Evolutionary conservation across 2,888 invertebrate genomes (phyloP), one percentile per base, ranked within the genome.

Genomic region (Drosophila vallismaia): DNA sequence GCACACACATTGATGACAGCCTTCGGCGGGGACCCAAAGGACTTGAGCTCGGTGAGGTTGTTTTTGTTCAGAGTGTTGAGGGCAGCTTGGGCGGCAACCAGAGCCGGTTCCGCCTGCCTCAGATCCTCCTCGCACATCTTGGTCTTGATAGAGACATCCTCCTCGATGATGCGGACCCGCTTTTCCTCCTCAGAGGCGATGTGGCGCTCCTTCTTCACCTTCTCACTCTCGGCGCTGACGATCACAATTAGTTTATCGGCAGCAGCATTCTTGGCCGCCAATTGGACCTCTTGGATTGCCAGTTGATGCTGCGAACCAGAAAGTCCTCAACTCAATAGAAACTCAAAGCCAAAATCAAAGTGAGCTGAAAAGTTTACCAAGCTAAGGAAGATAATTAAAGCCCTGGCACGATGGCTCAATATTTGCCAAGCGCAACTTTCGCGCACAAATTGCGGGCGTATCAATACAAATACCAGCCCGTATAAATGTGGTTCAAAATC

Each of bases 31-130:
- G 97, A 95, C 0, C 97, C 97, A 90, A 99, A 98, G 0, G 98
- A 97, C 90, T 98, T 98, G 86, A 99, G 91, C 91, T 99, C 98
- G 0, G 98, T 98, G 74, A 99, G 92, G 90, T 98, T 99, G 88
- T 95, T 96, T 92, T 99, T 99, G 89, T 98, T 98, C n/a, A 99
- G 92, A 0, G 98, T 98, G 87, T 98, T 96, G 51, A 98, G 83
- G 0, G 92, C 92, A 0, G 88, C 90, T 90, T 97, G 96, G 0
- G 98, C 98, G 14, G 98, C 98, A 6, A 95, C 92, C 48, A 99
- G 92, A 1, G 98, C 98, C 0, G 98, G 98, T 90, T 98, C 97
- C 0, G 98, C 98, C 90, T 96, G 97, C 0, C 95, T 95, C 82
- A 98, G 93, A 92, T 99, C 98, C 82, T 95, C 96, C 59, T 96